Evolutionary conservation across 1,140 invertebrate genomes (phyloP).

Genomic region (Drosophila sp.): DNA sequence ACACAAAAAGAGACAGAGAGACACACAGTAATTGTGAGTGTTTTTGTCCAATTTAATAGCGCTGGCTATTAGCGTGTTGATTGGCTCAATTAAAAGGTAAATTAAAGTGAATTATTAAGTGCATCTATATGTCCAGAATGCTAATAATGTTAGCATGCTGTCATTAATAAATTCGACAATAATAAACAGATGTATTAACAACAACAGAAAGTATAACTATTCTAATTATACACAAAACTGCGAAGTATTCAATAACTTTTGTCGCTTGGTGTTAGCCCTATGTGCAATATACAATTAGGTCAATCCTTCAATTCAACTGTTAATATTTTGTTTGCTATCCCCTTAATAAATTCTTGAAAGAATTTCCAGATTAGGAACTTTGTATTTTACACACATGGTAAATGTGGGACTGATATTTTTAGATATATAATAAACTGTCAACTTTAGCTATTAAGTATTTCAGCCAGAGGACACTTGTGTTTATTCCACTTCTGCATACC

Average conservation of each 20-base stretch:
- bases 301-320: conserved; percentile 3
- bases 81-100: conserved; percentile 77
- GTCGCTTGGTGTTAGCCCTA: not conserved
- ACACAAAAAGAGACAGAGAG: not conserved
- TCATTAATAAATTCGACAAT: no score
- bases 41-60: conserved; percentile 57
- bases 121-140: conserved; percentile 25
- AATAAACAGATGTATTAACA: no score
- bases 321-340: not conserved
- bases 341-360: no score
- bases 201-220: no score
- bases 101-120: conserved; percentile 78
- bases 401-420: no score
- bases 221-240: conserved; percentile 3
- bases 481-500: not conserved
- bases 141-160: conserved; percentile 29
- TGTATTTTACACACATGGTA: no score
- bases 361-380: no score
- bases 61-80: conserved; percentile 73
- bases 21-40: conserved; percentile 18
- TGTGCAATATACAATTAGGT: not conserved
- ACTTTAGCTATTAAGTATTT: not conserved
- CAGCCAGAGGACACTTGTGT: no score
- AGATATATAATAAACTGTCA: no score
- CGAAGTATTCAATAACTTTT: not conserved